phyloP scores from a whole-genome alignment of 2,797 vertebrate genomes.

The Mionectes olivaceus region DNA sequence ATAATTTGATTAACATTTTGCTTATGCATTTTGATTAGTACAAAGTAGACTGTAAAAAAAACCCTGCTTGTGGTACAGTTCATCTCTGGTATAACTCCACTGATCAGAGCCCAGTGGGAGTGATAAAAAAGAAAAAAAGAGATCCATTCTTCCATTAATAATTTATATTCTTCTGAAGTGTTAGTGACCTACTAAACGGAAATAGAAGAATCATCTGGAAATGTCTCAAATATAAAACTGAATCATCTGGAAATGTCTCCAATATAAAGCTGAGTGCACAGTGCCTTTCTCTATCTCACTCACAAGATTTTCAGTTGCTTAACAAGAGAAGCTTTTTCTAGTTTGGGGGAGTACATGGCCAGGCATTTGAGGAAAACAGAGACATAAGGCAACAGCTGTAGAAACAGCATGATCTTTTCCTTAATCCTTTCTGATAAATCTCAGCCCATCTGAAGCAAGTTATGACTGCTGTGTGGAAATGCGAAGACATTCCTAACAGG shows the following conservation, averaged over 20 bases:
- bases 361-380: background rate
- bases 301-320: background rate
- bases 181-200: conserved; percentile 8
- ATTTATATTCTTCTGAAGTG: background rate
- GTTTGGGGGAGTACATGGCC: background rate
- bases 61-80: background rate
- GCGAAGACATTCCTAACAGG: background rate
- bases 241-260: background rate
- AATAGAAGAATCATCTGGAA: background rate
- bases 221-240: background rate
- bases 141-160: background rate
- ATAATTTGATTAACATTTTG: conserved; percentile 12
- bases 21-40: background rate
- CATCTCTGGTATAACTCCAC: background rate
- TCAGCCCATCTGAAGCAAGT: background rate
- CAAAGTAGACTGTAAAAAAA: background rate
- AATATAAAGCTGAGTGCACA: background rate
- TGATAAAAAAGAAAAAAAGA: background rate
- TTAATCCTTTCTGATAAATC: conserved; percentile 34
- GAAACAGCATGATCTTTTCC: conserved; percentile 31
- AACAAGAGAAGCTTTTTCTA: background rate
- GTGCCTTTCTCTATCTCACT: background rate
- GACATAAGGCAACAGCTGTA: conserved; percentile 50
- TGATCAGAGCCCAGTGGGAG: background rate
- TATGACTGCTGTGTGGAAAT: background rate